Percentiles rank a stretch among this genome's conserved stretches.
phyloP scores from a whole-genome alignment of 2,888 invertebrate species.

The Euplexia lucipara region DNA sequence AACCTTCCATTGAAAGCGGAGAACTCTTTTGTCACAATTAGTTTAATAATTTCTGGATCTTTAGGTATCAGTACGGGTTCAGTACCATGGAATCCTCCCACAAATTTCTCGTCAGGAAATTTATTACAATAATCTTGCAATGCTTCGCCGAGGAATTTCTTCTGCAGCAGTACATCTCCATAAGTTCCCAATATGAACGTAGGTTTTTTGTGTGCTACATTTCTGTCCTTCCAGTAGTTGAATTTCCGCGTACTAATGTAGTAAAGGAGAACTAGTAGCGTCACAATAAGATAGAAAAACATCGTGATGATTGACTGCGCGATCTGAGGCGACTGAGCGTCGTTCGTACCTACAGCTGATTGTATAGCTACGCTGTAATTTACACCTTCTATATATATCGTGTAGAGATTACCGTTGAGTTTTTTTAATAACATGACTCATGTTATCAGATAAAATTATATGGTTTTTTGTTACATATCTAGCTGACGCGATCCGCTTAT shows the following conservation, averaged over 20 bases:
- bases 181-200: conserved; percentile 70
- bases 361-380: not conserved
- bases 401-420: not conserved
- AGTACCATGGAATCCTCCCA: conserved; percentile 73
- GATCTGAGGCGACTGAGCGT: conserved; percentile 17
- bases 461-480: no score
- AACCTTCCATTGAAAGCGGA: conserved; percentile 70
- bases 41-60: conserved; percentile 72
- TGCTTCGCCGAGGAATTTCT: conserved; percentile 47
- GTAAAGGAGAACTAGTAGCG: conserved; percentile 34
- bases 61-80: conserved; percentile 71
- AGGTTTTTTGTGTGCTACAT: conserved; percentile 63
- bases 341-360: not conserved
- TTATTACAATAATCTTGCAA: conserved; percentile 66
- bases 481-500: no score
- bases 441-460: no score
- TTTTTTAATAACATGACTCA: no score
- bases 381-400: conserved; percentile 13
- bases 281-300: conserved; percentile 38
- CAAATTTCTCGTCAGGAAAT: conserved; percentile 69
- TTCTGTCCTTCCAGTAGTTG: conserved; percentile 69
- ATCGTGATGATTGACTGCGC: conserved; percentile 29
- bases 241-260: conserved; percentile 59
- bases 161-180: conserved; percentile 62
- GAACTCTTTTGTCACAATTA: conserved; percentile 72